These are phyloP conservation scores for Rhingia rostrata DNA, from an alignment of 2,888 invertebrate genomes.

Conservation along the genomic window DNA sequence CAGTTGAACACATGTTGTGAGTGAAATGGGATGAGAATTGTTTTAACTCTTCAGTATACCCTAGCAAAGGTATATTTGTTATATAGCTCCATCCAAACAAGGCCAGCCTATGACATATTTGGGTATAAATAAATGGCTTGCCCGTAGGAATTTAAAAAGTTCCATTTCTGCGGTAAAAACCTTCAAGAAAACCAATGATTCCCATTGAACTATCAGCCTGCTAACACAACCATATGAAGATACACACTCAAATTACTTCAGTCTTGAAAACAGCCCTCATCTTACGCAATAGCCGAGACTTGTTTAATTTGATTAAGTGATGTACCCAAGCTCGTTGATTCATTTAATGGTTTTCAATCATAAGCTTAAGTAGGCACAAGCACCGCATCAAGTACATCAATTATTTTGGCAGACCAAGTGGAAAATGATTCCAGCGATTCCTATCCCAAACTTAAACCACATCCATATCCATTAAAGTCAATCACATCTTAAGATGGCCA, in stretches of 20 bases:
- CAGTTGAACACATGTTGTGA: no score
- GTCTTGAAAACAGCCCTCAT: conserved; percentile 12
- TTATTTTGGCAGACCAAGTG: conserved; percentile 14
- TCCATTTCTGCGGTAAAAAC: not conserved
- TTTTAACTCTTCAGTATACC: no score
- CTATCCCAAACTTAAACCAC: not conserved
- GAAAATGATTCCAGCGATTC: conserved; percentile 21
- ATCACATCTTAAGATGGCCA: not conserved
- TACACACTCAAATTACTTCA: not conserved
- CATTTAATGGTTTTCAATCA: conserved; percentile 9
- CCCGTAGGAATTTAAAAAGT: no score
- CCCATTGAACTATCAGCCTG: not conserved
- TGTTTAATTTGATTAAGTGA: conserved; percentile 9
- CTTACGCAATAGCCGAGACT: conserved; percentile 6
- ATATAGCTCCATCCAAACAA: no score
- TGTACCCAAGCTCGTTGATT: conserved; percentile 7
- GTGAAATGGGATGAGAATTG: no score
- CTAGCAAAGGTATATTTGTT: no score
- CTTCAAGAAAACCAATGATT: no score
- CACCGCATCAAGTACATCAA: not conserved
- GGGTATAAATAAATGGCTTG: no score
- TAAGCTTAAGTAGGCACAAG: not conserved
- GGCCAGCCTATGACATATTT: no score
- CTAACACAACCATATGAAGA: not conserved
- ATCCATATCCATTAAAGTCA: conserved; percentile 12